Evolutionary conservation across 2,797 vertebrate genomes (phyloP), one percentile per base, ranked within the genome.

Genomic region (Cryptoprocta ferox): DNA sequence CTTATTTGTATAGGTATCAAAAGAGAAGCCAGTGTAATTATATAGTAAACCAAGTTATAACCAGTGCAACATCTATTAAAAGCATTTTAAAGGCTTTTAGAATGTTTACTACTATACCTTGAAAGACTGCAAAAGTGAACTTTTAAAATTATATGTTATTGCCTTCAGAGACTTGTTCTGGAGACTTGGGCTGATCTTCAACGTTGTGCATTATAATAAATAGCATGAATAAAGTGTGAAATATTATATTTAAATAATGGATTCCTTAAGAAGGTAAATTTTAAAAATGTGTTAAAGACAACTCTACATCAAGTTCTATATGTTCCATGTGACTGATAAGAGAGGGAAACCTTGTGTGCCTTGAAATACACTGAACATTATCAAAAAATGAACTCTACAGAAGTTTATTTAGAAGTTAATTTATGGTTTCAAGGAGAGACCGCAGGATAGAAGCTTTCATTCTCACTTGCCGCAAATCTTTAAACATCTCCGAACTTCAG

Each of bases 181-280:
- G 48, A 81, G 26, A 79, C 63, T 75, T 42, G 21, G 28, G 15
- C 35, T 65, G 76, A 63, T 92, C 45, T 71, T 89, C n/a, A 89
- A 18, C 24, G 16, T 26, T 66, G 45, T 63, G 2, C 8, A 32
- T 82, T 85, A 53, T 10, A 53, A 94, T 91, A 50, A 95, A 86
- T 39, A 81, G 10, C 28, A 28, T 48, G 24, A 93, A 80, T 65
- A 84, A 70, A 5, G 14, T 70, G 37, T 70, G 2, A 63, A 68
- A 18, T 82, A 24, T 50, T 68, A 75, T 37, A 66, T 78, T 95
- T 86, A 91, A 88, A 59, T 37, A 84, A 63, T 95, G 93, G 80
- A 95, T 78, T 87, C 32, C 3, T 48, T 65, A 63, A 68, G 68
- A 79, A 83, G 2, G 16, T 53, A 94, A 89, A 73, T 89, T 92